Conservation (phyloP, 2,888 invertebrate species). For the Acanthococcus lagerstroemiae region DNA sequence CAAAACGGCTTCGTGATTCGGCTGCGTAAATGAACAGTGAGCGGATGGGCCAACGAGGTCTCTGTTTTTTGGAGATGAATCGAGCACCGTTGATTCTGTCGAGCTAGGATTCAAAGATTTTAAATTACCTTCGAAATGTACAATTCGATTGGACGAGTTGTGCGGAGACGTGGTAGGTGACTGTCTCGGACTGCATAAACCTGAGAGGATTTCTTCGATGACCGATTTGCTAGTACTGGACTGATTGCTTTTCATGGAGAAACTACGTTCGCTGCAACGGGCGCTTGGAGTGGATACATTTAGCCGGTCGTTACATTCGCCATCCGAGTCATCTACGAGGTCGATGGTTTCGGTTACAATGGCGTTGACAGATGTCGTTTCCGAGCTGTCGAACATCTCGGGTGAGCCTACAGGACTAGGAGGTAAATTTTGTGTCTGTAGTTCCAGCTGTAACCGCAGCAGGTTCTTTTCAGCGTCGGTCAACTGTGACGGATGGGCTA, state of each 20-base stretch:
- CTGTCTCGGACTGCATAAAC: neutral
- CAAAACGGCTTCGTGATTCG: too few species aligned
- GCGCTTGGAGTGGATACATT: neutral
- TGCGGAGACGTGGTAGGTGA: too few species aligned
- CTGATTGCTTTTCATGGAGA: neutral
- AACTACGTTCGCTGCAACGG: neutral
- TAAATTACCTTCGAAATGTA: too few species aligned
- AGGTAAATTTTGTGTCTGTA: slow-evolving; percentile 6
- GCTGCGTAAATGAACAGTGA: too few species aligned
- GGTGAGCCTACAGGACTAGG: neutral
- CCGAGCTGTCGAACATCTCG: slow-evolving; percentile 2
- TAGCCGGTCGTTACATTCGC: neutral
- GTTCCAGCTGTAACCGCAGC: neutral
- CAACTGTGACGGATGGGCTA: neutral
- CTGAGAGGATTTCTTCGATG: slow-evolving; percentile 1
- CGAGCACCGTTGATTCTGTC: too few species aligned
- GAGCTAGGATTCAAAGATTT: too few species aligned
- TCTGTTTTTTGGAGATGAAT: too few species aligned
- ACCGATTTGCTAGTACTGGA: neutral
- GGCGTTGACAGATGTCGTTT: neutral
- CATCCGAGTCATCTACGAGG: neutral
- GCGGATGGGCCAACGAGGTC: too few species aligned
- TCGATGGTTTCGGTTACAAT: neutral
- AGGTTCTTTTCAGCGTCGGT: slow-evolving; percentile 14
- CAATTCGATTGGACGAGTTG: too few species aligned